These are phyloP conservation scores for Cataglyphis hispanica DNA, from an alignment of 1,140 invertebrate species.

Conservation along the genomic window DNA sequence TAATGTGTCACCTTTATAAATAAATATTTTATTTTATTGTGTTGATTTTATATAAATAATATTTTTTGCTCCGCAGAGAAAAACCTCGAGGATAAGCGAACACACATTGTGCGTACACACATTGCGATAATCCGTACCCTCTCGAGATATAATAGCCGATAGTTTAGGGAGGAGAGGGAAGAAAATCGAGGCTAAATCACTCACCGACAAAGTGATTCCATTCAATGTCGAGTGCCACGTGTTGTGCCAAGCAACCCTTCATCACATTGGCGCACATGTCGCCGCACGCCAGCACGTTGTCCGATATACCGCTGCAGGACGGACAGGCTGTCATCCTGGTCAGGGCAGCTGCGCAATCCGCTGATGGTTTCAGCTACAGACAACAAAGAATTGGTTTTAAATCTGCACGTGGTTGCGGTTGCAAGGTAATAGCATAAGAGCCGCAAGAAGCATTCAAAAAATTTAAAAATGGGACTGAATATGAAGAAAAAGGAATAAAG, in stretches of 20 bases:
- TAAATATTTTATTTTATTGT: background rate
- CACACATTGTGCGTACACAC: background rate
- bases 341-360: conserved; percentile 92
- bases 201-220: conserved; percentile 97
- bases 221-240: conserved; percentile 93
- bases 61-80: background rate
- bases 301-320: conserved; percentile 91
- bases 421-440: background rate
- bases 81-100: background rate
- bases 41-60: no score
- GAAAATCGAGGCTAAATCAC: conserved; percentile 78
- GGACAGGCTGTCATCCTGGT: conserved; percentile 95
- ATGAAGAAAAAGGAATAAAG: background rate
- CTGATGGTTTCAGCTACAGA: conserved; percentile 82
- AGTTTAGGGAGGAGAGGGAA: background rate
- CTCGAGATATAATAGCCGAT: conserved; percentile 34
- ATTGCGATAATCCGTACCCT: background rate
- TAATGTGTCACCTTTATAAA: no score
- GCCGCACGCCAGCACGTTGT: conserved; percentile 92
- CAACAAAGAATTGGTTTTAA: conserved; percentile 62
- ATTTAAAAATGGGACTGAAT: background rate
- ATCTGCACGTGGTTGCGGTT: background rate
- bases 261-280: conserved; percentile 96
- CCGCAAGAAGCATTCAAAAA: background rate
- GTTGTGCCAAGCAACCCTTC: conserved; percentile 94